phyloP scores from a whole-genome alignment of 1,140 invertebrate genomes.

The Berghia stephanieae region DNA sequence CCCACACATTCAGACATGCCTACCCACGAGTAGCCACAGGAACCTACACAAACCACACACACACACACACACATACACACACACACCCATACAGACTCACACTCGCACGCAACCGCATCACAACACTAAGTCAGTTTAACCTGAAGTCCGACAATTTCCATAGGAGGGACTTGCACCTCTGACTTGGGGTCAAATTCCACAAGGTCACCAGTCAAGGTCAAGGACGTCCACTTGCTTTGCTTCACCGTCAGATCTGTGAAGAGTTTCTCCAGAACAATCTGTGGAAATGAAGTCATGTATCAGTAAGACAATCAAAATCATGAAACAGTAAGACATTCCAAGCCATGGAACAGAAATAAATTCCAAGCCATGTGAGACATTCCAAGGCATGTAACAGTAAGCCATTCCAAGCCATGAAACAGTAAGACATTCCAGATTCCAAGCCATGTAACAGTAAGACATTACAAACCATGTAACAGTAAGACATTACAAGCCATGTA shows the following conservation, averaged over 20 bases:
- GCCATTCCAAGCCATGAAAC: not conserved
- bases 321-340: not conserved
- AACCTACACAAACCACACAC: too few relatives aligned
- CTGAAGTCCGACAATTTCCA: constrained; percentile 17
- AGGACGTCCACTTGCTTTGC: not conserved
- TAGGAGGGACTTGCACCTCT: not conserved
- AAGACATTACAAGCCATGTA: too few relatives aligned
- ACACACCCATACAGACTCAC: too few relatives aligned
- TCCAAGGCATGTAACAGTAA: not conserved
- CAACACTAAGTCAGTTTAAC: not conserved
- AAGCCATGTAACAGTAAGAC: not conserved
- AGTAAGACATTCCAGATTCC: not conserved
- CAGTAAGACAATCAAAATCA: not conserved
- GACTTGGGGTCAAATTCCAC: not conserved
- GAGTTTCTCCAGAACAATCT: not conserved
- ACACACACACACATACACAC: too few relatives aligned
- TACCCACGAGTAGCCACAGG: too few relatives aligned
- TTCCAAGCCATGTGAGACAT: not conserved
- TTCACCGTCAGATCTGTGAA: constrained; percentile 1
- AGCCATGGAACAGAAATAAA: not conserved
- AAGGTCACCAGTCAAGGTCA: constrained; percentile 2
- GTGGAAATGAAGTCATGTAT: not conserved
- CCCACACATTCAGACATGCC: too few relatives aligned
- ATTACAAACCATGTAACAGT: too few relatives aligned
- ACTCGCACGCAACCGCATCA: too few relatives aligned